Conservation (phyloP, 2,888 invertebrate genomes). For the Nycteola revayana region DNA sequence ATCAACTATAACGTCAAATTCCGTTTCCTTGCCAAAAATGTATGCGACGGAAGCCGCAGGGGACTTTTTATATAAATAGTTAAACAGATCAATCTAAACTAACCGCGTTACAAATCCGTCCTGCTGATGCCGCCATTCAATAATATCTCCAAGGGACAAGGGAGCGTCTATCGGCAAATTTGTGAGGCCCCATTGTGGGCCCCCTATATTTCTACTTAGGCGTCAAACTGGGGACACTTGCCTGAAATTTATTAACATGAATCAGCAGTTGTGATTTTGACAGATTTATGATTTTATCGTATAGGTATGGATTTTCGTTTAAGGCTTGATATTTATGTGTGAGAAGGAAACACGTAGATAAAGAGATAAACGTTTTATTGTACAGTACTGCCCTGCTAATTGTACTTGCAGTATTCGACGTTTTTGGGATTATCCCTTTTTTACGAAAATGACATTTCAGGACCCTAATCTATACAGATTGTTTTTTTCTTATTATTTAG, state of each 20-base stretch:
- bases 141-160: slow-evolving; percentile 25
- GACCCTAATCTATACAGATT: too few relatives aligned
- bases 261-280: slow-evolving; percentile 32
- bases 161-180: slow-evolving; percentile 16
- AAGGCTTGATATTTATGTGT: slow-evolving; percentile 1
- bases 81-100: neutral
- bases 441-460: too few relatives aligned
- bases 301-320: slow-evolving; percentile 32
- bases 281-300: slow-evolving; percentile 32
- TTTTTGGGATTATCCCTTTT: too few relatives aligned
- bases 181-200: slow-evolving; percentile 19
- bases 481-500: too few relatives aligned
- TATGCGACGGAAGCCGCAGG: too few relatives aligned
- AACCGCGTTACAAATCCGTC: slow-evolving; percentile 25
- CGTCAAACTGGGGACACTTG: slow-evolving; percentile 35
- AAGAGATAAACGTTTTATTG: too few relatives aligned
- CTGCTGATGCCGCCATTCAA: slow-evolving; percentile 31
- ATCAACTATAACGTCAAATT: too few relatives aligned
- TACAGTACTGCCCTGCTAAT: too few relatives aligned
- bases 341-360: too few relatives aligned
- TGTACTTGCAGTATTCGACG: too few relatives aligned
- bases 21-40: too few relatives aligned
- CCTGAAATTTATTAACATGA: slow-evolving; percentile 36
- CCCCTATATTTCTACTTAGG: slow-evolving; percentile 34
- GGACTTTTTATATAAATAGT: too few relatives aligned